These are phyloP conservation scores for Agonopterix subpropinquella DNA, from an alignment of 2,888 invertebrate species.

Conservation along the genomic window DNA sequence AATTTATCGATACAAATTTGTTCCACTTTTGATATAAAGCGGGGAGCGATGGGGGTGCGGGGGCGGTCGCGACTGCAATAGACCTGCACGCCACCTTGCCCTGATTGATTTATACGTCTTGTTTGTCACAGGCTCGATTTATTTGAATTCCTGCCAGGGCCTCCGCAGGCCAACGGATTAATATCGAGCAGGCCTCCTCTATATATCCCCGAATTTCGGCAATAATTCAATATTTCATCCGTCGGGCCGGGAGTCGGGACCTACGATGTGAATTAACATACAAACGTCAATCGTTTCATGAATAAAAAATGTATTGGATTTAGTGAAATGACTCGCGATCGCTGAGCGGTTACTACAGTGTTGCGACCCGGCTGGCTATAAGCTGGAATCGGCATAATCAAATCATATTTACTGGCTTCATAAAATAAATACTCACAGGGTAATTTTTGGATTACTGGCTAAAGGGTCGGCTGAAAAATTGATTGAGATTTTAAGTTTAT, in stretches of 20 bases:
- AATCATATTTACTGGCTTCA: conserved; percentile 29
- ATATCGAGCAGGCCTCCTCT: conserved; percentile 66
- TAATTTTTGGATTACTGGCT: too few species aligned
- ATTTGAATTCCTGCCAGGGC: conserved; percentile 74
- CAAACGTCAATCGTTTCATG: conserved; percentile 76
- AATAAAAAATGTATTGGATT: conserved; percentile 76
- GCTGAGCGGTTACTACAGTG: conserved; percentile 37
- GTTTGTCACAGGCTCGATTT: conserved; percentile 74
- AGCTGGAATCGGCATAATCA: conserved; percentile 62
- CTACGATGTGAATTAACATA: conserved; percentile 72
- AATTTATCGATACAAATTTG: conserved; percentile 70
- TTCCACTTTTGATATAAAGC: conserved; percentile 41
- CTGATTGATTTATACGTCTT: conserved; percentile 76
- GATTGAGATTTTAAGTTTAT: too few species aligned
- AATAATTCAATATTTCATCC: conserved; percentile 75
- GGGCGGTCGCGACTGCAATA: conserved; percentile 49
- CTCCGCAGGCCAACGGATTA: conserved; percentile 60
- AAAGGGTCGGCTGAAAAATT: too few species aligned
- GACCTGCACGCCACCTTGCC: conserved; percentile 68
- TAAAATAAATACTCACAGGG: conserved; percentile 10
- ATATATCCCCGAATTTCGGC: conserved; percentile 69
- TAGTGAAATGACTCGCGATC: conserved; percentile 67
- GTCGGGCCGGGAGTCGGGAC: conserved; percentile 64
- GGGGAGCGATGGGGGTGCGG: conserved; percentile 30
- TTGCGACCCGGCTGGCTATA: conserved; percentile 47